Evolutionary conservation across 2,888 invertebrate genomes (phyloP), one percentile per base, ranked within the genome.

Genomic region (Eupithecia exiguata): DNA sequence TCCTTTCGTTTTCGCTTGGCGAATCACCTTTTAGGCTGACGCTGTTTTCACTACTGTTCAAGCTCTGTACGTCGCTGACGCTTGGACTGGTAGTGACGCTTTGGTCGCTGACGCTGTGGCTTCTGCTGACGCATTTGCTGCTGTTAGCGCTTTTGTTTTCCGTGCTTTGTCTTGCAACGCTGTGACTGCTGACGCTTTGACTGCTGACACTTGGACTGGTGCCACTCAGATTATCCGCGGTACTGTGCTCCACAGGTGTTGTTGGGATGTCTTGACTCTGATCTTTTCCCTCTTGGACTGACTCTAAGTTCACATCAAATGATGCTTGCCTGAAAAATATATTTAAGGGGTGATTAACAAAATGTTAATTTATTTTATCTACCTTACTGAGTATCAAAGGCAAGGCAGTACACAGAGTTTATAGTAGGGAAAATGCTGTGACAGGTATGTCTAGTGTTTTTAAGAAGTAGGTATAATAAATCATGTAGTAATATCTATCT

Each of bases 231-330:
- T 38, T 49, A 36, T 61, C 68, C 1, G 14, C 36, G 12, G n/a
- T 12, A 53, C n/a, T 49, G 21, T 21, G 43, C 35, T 49, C 30
- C 62, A 14, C 46, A 14, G 67, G 21, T 25, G 73, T 49, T 30
- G 80, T 71, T 18, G 82, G 70, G n/a, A 75, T 75, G 53, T 86
- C 88, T 77, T 84, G 87, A 71, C 79, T 84, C 72, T 86, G 89
- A 77, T 91, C 90, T 53, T 86, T 87, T 14, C 87, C 80, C 77
- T 94, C 94, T 75, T 91, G 84, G 0, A 94, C 94, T 0, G 94
- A 89, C 76, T 94, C 94, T 12, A 94, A 82, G 1, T 85, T 90
- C 35, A 91, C 87, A 80, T 94, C 94, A 78, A 94, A 94, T 4
- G 94, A 94, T 7, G 89, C 80, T 88, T 93, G 93, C 72, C 92